Conservation (phyloP, 2,888 invertebrate genomes). For the Meganola albula region DNA sequence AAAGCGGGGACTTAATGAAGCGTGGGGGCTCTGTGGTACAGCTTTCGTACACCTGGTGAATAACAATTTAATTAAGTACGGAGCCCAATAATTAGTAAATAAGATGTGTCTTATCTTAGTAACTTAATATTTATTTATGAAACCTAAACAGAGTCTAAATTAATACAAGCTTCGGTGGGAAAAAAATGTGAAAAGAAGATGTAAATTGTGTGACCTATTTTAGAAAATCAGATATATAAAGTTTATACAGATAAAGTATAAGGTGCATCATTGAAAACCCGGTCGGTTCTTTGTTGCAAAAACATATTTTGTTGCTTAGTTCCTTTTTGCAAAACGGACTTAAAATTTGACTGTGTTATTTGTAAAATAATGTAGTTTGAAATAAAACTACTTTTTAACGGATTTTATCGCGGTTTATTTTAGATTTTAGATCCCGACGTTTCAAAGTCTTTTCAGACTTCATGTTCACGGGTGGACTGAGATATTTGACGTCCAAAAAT, state of each 20-base stretch:
- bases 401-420: too few relatives aligned
- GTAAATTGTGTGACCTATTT: conserved; percentile 1
- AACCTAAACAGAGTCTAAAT: too few relatives aligned
- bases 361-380: conserved; percentile 8
- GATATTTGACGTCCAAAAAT: too few relatives aligned
- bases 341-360: conserved; percentile 8
- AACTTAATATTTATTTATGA: too few relatives aligned
- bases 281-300: conserved; percentile 13
- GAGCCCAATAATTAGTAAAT: too few relatives aligned
- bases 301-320: conserved; percentile 13
- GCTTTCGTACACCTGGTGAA: conserved; percentile 61
- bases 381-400: conserved; percentile 5
- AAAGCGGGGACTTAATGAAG: conserved; percentile 56
- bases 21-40: conserved; percentile 51
- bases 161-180: too few relatives aligned
- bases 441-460: too few relatives aligned
- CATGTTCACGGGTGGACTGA: too few relatives aligned
- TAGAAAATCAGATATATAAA: conserved; percentile 9
- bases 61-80: too few relatives aligned
- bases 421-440: too few relatives aligned
- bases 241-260: conserved; percentile 9
- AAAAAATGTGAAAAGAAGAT: too few relatives aligned
- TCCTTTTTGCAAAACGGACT: conserved; percentile 10
- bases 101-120: too few relatives aligned
- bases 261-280: conserved; percentile 11